Base-by-base conservation (phyloP, 1,140 invertebrate genomes). In the Nylanderia fulva region DNA sequence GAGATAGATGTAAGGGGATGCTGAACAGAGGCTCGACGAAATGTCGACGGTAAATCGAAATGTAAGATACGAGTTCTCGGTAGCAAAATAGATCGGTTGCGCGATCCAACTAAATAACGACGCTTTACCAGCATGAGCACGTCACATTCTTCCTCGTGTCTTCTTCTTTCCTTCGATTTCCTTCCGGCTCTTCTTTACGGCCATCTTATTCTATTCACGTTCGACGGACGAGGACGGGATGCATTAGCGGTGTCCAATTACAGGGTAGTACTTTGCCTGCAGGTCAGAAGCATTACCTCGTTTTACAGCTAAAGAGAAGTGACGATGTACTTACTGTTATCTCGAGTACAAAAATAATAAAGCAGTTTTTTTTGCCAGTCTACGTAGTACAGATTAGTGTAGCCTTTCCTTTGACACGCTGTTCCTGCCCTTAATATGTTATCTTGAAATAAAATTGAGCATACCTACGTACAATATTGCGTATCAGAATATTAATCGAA, bases 211-310 rank as follows among this genome's bases (percentile, higher is more conserved):
- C 90, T 61, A 60, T 88, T 82, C 90, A 91, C 90, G 90, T 90
- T 77, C 77, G 61, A 72, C 71, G 86, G 79, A 84, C 89, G 84
- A 84, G 83, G 66, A 77, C 80, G 54, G 76, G 88, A 69, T 89
- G 90, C 88, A 91, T 91, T 91, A 91, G 80, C 54, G 83, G 86
- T 88, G 86, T 85, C 85, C 88, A 89, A 90, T 90, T 90, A 90
- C 85, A 79, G 63, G 29, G 48, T 45, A 56, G 66, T 72, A 74
- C 48, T 88, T 75, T 45, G 82, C 54, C 75, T 68, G 36, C 39
- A 39, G 36, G 36, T 58, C 74, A 83, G 87, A 52, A 60, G 69
- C 85, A 52, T 84, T 84, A 84, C 39, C 66, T 72, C 54, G 52
- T 75, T 52, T 79, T 27, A 33, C n/a, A 61, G 8, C 2, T 60